Percentiles rank a stretch among this genome's conserved stretches.
Conservation (phyloP, 2,888 invertebrate species). For the Agrotis clavis region DNA sequence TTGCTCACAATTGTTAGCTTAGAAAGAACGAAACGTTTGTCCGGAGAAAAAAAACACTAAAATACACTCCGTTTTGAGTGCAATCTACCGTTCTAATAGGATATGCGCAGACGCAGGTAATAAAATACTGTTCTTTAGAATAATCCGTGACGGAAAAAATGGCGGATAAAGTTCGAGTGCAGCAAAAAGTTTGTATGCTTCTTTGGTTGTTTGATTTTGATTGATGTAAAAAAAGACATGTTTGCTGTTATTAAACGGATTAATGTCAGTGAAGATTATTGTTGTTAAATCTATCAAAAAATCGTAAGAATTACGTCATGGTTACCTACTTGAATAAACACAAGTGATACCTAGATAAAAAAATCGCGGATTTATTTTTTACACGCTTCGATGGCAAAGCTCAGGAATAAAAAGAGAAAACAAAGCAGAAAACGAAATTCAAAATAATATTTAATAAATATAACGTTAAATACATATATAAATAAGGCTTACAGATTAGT, state of each 20-base stretch:
- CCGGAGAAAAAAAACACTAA: constrained; percentile 64
- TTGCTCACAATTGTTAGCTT: constrained; percentile 79
- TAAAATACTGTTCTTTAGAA: constrained; percentile 63
- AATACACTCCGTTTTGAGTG: constrained; percentile 67
- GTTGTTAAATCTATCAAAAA: constrained; percentile 12
- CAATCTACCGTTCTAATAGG: constrained; percentile 84
- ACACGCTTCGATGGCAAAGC: background rate
- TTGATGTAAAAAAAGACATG: constrained; percentile 11
- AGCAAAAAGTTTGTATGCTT: constrained; percentile 29
- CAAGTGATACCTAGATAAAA: background rate
- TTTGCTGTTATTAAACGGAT: constrained; percentile 45
- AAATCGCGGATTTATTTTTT: background rate
- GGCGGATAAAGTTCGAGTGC: constrained; percentile 34
- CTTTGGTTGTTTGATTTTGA: constrained; percentile 31
- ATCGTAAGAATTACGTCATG: constrained; percentile 9
- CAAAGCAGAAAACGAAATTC: no score
- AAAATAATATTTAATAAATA: no score
- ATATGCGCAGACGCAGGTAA: constrained; percentile 68
- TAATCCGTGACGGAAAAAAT: constrained; percentile 71
- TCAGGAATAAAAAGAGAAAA: background rate
- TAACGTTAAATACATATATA: no score
- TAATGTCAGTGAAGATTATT: constrained; percentile 26
- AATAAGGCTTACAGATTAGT: no score
- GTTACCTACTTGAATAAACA: background rate
- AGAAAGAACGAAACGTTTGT: constrained; percentile 77